Evolutionary conservation across 2,888 invertebrate species (phyloP).

Genomic region (Mayetiola destructor): DNA sequence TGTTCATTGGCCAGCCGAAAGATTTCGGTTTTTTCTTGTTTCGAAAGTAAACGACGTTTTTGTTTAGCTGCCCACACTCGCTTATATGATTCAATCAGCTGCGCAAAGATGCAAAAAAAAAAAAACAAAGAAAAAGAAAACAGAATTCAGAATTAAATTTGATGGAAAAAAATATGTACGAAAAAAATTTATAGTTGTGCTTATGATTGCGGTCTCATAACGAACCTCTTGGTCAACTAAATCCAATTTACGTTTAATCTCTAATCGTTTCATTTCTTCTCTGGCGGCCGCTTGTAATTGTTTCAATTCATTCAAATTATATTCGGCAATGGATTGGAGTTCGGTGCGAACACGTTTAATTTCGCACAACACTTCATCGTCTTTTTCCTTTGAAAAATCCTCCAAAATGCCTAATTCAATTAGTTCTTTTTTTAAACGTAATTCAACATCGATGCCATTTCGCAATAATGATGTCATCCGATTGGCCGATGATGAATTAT

Average conservation of each 20-base stretch:
- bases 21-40: constrained; percentile 68
- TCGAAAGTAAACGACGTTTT: constrained; percentile 62
- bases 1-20: constrained; percentile 57
- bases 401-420: constrained; percentile 75
- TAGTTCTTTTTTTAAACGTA: constrained; percentile 68
- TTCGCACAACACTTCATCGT: constrained; percentile 79
- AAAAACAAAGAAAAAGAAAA: constrained; percentile 15
- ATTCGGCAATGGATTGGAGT: constrained; percentile 57
- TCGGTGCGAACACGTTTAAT: constrained; percentile 79
- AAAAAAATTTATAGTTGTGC: background rate
- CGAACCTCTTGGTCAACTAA: constrained; percentile 51
- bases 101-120: too few species aligned
- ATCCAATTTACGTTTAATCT: constrained; percentile 59
- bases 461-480: constrained; percentile 38
- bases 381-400: constrained; percentile 45
- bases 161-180: background rate
- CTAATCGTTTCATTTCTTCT: constrained; percentile 64
- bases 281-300: constrained; percentile 54
- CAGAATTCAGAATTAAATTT: background rate
- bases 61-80: constrained; percentile 64
- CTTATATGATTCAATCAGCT: constrained; percentile 69
- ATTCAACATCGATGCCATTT: constrained; percentile 65
- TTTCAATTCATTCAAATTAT: constrained; percentile 62
- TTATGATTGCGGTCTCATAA: background rate
- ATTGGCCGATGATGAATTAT: constrained; percentile 32